A percentile compares a stretch with the other conserved stretches of the same genome.
These are phyloP conservation scores for Botia almorhae DNA, from an alignment of 2,797 vertebrate species.

Conservation along the genomic window DNA sequence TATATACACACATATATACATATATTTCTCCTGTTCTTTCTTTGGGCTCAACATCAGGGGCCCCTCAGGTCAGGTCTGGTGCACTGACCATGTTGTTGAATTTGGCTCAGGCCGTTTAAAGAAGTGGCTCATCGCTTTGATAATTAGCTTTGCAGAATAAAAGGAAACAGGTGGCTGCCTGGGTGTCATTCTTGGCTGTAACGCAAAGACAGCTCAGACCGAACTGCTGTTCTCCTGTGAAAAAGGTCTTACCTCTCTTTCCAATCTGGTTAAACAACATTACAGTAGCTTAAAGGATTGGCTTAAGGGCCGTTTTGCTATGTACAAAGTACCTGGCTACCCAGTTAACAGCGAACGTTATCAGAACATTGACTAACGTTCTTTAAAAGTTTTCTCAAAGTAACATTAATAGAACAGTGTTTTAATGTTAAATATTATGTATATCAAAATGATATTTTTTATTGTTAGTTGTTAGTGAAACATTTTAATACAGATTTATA, in stretches of 20 bases:
- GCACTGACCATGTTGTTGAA: background rate
- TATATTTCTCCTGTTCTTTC: background rate
- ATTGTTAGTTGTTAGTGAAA: too few relatives aligned
- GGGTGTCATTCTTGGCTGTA: background rate
- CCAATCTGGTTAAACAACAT: background rate
- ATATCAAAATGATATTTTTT: too few relatives aligned
- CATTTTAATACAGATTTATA: too few relatives aligned
- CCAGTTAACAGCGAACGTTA: too few relatives aligned
- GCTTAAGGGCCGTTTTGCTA: background rate
- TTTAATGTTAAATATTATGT: too few relatives aligned
- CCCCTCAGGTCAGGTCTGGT: constrained; percentile 2
- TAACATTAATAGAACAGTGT: too few relatives aligned
- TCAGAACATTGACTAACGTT: too few relatives aligned
- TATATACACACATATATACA: too few relatives aligned
- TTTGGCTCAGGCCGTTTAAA: constrained; percentile 3
- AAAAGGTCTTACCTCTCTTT: background rate
- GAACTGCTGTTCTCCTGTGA: background rate
- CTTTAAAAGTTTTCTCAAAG: too few relatives aligned
- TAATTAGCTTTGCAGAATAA: constrained; percentile 2
- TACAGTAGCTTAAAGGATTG: background rate
- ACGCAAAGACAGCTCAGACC: background rate
- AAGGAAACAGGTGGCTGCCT: background rate
- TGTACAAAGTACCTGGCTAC: background rate
- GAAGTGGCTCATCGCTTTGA: background rate
- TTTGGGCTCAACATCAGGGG: background rate